Evolutionary conservation across 2,797 vertebrate species (phyloP), one percentile per base, ranked within the genome.

Genomic region (Phrynocephalus vlangalii): DNA sequence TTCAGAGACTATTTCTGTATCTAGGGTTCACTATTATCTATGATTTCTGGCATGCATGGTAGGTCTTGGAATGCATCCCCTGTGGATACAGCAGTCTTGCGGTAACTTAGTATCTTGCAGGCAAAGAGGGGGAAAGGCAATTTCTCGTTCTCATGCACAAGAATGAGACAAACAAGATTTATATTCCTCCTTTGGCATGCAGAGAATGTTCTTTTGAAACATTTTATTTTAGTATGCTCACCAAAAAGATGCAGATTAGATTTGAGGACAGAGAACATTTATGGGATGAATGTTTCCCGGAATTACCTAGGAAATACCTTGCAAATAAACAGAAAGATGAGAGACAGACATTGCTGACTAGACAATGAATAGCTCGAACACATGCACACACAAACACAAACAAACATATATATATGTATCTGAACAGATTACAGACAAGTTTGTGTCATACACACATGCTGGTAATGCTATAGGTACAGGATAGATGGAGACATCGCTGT

Each of bases 331-430:
- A 90, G 38, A 1, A 1, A 82, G 83, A 79, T 7, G 5, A 90
- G 38, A 82, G 38, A 83, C 33, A 85, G 44, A 52, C n/a, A 70
- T 63, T 38, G 63, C 77, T 89, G 88, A 60, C 52, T 56, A 81
- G 85, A 7, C 0, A 0, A 7, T 76, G 82, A 44, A 73, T 7
- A 70, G 0, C 0, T 8, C 82, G 30, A 91, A 92, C 0, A 28
- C 52, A 56, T 56, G 10, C 52, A 56, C 52, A 56, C 52, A 13
- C 52, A 56, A 56, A 56, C 52, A 11, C 52, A 56, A 9, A 56
- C 2, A 56, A 9, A 56, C 52, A 52, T 11, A 52, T 8, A 56
- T 18, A 73, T 0, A 0, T 0, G 1, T 8, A 38, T 44, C 38
- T 88, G 89, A 88, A 91, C 0, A 1, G 7, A 85, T 48, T 0